Evolutionary conservation across 2,113 vertebrate species (phyloP), one percentile per base, ranked within the genome.

Genomic region (Lophochroa leadbeateri): DNA sequence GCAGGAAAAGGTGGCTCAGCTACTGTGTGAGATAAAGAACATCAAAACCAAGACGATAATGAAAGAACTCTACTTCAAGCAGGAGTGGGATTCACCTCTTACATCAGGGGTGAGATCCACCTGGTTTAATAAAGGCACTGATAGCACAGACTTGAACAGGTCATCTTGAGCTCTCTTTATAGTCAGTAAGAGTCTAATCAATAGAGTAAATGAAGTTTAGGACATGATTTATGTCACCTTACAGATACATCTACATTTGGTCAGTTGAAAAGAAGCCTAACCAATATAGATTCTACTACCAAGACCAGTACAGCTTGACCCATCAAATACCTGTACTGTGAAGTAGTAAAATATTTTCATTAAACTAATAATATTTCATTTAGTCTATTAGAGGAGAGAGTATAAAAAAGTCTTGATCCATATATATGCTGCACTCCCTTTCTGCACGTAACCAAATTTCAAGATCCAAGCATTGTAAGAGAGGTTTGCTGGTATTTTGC

Each of bases 301-400:
- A 25, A 37, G 44, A 35, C 13, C 20, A 41, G 10, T n/a, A 35
- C 10, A 91, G 17, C 7, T 47, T 29, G 7, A 52, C 6, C 61
- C 2, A 18, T 25, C 29, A 39, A 20, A 37, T 5, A 25, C 1
- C 2, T 33, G 3, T 7, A 7, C 15, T n/a, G 29, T 29, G 50
- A 76, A 60, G 6, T n/a, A 46, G 58, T n/a, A 43, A 57, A 76
- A 82, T 44, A 16, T 21, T 70, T 85, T 83, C 1, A 57, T 49
- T 67, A 53, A 9, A 70, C 28, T 13, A 82, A 69, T 41, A 60
- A 44, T 64, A 47, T 25, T 65, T 61, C 17, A 61, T 79, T 47
- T 61, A 70, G 17, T 20, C 11, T 39, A 7, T 47, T 17, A 86
- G 3, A 39, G 25, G 19, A n/a, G 15, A 11, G 4, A 50, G 10